A percentile compares a stretch with the other conserved stretches of the same genome.
These are phyloP conservation scores for Orchesellides sinensis DNA, from an alignment of 2,888 invertebrate genomes.

Conservation along the genomic window DNA sequence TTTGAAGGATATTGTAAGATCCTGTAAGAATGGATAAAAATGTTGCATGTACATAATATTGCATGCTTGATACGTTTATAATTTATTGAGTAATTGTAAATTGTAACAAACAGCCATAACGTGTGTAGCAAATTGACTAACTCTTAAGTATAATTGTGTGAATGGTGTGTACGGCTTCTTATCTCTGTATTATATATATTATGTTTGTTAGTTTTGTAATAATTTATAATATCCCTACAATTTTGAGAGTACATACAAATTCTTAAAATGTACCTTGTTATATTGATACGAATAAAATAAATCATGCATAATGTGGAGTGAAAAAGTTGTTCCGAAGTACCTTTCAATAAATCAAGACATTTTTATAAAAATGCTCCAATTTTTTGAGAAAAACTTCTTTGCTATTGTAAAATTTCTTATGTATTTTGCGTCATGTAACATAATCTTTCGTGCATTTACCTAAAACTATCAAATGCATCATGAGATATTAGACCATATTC, in stretches of 20 bases:
- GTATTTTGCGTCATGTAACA: not conserved
- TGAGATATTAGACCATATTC: not conserved
- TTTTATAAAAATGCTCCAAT: too few species aligned
- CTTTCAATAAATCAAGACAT: too few species aligned
- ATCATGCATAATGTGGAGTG: too few species aligned
- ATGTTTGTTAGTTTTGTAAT: not conserved
- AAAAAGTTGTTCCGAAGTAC: too few species aligned
- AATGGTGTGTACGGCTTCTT: not conserved
- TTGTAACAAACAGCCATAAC: slow-evolving; percentile 19
- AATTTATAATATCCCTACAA: not conserved
- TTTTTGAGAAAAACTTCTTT: too few species aligned
- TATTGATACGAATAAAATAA: too few species aligned
- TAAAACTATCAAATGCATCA: not conserved
- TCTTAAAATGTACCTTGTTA: too few species aligned
- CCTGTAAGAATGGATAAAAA: not conserved
- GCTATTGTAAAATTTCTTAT: not conserved
- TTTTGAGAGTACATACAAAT: not conserved
- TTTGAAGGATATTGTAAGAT: not conserved
- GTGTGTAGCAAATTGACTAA: too few species aligned
- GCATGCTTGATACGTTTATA: not conserved
- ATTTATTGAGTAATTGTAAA: not conserved
- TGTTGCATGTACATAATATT: not conserved
- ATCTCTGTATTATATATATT: not conserved
- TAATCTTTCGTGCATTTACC: not conserved
- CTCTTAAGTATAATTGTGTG: not conserved